Percentiles rank a stretch among this genome's conserved stretches.
Evolutionary conservation across 2,888 invertebrate species (phyloP).

Genomic region (Netelia inedita): DNA sequence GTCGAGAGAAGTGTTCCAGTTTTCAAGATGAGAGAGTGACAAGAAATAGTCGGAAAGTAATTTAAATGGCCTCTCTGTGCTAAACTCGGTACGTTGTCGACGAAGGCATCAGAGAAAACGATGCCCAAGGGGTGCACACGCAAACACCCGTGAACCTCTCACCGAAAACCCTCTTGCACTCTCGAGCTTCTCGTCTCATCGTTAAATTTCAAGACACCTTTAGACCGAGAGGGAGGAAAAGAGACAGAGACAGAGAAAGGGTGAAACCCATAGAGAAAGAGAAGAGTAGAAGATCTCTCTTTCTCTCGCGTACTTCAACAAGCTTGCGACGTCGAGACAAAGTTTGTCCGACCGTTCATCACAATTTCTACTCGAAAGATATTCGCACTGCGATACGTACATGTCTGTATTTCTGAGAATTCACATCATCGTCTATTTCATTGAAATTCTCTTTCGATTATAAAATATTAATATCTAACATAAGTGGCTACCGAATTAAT

Average conservation of each 20-base stretch:
- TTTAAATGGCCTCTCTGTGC: constrained; percentile 76
- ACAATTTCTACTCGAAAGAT: constrained; percentile 31
- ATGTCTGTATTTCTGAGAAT: neutral
- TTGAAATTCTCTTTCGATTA: neutral
- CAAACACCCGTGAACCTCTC: constrained; percentile 64
- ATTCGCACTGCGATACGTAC: constrained; percentile 3
- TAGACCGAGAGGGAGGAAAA: neutral
- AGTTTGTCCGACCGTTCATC: constrained; percentile 39
- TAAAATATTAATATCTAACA: constrained; percentile 1
- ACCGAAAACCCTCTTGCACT: constrained; percentile 57
- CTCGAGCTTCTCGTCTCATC: constrained; percentile 50
- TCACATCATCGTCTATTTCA: neutral
- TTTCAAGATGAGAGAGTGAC: constrained; percentile 76
- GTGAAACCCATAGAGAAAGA: no score
- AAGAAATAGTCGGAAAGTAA: constrained; percentile 81
- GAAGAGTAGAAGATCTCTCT: constrained; percentile 1
- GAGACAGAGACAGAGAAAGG: neutral
- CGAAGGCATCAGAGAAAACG: constrained; percentile 45
- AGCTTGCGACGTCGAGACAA: constrained; percentile 34
- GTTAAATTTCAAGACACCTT: constrained; percentile 43
- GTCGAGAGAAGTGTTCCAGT: constrained; percentile 68
- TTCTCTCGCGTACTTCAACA: constrained; percentile 23
- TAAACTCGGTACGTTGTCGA: constrained; percentile 13
- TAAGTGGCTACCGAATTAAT: no score
- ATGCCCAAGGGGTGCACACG: constrained; percentile 61